Base-by-base conservation (phyloP, 1,140 invertebrate species). In the Nasonia vitripennis region DNA sequence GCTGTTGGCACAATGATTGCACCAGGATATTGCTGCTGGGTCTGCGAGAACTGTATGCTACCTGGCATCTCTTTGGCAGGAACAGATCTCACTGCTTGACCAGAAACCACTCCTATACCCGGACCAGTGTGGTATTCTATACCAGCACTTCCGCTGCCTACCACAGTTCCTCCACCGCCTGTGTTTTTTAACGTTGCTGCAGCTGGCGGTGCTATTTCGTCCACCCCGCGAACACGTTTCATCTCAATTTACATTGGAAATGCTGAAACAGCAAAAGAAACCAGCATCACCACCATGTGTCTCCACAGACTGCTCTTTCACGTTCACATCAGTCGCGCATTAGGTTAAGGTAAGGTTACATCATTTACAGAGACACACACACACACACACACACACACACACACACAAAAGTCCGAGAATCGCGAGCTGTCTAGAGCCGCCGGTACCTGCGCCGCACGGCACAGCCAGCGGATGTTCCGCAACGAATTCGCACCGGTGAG, bases 181-280 rank as follows among this genome's bases (percentile, higher is more conserved):
- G 80, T 71, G 67, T 86, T 68, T n/a, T 78, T 86, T 14, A 86
- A 91, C 87, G 92, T 90, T 89, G 92, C 93, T 86, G 94, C 88
- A 92, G 92, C 91, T 91, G 92, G 92, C 91, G 91, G 94, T 92
- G 91, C 89, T 92, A 94, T 91, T 88, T 95, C 94, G 91, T 95
- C 95, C 92, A 94, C 94, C 92, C 93, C 93, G 83, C 94, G 94
- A 93, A 94, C 91, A 88, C 95, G 95, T 95, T 95, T 95, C 95
- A 95, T 95, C 92, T 94, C 94, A 95, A 95, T 94, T 95, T 91
- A 95, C 94, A 94, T 95, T 93, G 93, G 93, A 93, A 92, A 92
- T 90, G 90, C 94, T 94, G 87, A 9, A 90, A 90, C 27, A 71
- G 73, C 17, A n/a, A 62, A 75, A 17, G 14, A 7, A 41, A 7